Evolutionary conservation across 2,888 invertebrate genomes (phyloP).

Genomic region (Xanthostigma xanthostigma): DNA sequence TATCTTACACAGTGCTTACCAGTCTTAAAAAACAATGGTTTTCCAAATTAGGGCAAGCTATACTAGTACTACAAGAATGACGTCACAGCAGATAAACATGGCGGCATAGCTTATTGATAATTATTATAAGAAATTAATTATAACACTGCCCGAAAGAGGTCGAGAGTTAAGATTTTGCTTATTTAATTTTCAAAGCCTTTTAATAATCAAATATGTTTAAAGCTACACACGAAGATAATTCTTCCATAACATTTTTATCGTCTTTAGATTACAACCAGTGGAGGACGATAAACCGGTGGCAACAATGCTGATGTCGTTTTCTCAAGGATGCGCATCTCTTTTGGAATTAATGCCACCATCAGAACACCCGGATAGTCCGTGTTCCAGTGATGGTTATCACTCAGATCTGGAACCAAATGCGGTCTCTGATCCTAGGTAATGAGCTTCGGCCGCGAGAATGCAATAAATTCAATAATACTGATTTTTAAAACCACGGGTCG

Average conservation of each 20-base stretch:
- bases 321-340: conserved; percentile 58
- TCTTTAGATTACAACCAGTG: conserved; percentile 23
- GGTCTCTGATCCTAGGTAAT: conserved; percentile 5
- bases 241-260: too few species aligned
- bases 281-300: conserved; percentile 45
- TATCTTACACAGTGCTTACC: too few species aligned
- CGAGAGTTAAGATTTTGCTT: neutral
- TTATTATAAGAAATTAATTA: too few species aligned
- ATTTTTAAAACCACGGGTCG: neutral
- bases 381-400: conserved; percentile 69
- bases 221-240: neutral
- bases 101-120: too few species aligned
- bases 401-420: conserved; percentile 52
- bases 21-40: too few species aligned
- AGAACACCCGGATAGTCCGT: conserved; percentile 31
- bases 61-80: too few species aligned
- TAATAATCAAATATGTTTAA: neutral
- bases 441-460: conserved; percentile 25
- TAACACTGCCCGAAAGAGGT: too few species aligned
- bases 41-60: too few species aligned
- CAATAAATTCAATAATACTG: conserved; percentile 18
- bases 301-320: conserved; percentile 56
- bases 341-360: conserved; percentile 53
- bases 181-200: neutral
- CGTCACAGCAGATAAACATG: too few species aligned